Conservation (phyloP, 2,113 vertebrate species). For the Eudyptes chrysolophus region DNA sequence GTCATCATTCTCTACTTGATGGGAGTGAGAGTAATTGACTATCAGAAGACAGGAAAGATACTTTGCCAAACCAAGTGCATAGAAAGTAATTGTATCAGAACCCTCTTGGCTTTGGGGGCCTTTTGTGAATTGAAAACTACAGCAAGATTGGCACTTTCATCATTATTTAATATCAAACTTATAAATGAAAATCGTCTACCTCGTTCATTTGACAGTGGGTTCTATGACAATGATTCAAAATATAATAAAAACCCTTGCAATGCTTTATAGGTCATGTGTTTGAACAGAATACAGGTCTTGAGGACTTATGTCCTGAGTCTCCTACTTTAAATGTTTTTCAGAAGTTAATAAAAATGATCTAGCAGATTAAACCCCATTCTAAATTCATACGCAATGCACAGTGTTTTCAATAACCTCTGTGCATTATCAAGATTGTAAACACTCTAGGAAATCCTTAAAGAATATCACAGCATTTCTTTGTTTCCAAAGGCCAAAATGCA, state of each 20-base stretch:
- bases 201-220: not conserved
- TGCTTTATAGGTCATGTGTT: not conserved
- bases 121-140: not conserved
- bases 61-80: not conserved
- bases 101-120: not conserved
- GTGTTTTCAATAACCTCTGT: not conserved
- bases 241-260: not conserved
- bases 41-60: not conserved
- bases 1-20: not conserved
- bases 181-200: not conserved
- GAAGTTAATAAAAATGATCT: not conserved
- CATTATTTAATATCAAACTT: not conserved
- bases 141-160: not conserved
- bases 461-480: not conserved
- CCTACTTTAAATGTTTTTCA: not conserved
- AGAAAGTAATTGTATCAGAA: not conserved
- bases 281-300: not conserved
- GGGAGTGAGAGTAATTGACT: not conserved
- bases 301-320: not conserved
- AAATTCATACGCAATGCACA: not conserved
- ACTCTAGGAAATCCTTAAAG: not conserved
- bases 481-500: not conserved
- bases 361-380: not conserved
- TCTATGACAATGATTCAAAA: not conserved
- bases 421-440: not conserved